Evolutionary conservation across 2,797 vertebrate genomes (phyloP).

Genomic region (Champsocephalus gunnari): DNA sequence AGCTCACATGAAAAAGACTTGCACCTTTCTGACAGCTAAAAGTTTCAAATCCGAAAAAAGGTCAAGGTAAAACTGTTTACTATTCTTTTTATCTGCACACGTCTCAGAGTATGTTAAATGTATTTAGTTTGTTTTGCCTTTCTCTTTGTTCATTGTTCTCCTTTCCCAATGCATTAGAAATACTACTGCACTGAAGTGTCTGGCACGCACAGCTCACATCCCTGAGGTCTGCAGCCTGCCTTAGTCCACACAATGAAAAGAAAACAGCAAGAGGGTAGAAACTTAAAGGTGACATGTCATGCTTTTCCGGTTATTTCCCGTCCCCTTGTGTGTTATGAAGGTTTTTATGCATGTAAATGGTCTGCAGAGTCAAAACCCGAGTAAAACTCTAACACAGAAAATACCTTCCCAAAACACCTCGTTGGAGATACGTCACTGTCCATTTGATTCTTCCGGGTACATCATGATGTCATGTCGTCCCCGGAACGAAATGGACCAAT

Average conservation of each 20-base stretch:
- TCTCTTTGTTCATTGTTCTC: background rate
- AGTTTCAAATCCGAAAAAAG: too few relatives aligned
- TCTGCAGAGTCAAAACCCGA: too few relatives aligned
- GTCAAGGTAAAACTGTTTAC: background rate
- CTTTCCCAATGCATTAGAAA: background rate
- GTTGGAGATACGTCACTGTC: too few relatives aligned
- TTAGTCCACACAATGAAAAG: background rate
- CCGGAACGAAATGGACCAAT: too few relatives aligned
- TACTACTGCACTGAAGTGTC: constrained; percentile 4
- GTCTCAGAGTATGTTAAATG: constrained; percentile 1
- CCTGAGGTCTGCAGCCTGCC: background rate
- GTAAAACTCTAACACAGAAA: too few relatives aligned
- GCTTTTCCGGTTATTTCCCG: too few relatives aligned
- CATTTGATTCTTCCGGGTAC: too few relatives aligned
- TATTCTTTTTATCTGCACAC: constrained; percentile 6
- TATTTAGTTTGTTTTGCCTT: constrained; percentile 11
- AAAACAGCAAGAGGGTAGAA: background rate
- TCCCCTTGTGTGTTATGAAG: too few relatives aligned
- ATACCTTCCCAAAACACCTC: too few relatives aligned
- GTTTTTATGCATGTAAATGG: too few relatives aligned
- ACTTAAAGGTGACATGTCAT: background rate
- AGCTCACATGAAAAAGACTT: background rate
- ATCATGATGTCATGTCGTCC: too few relatives aligned
- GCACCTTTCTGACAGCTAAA: background rate
- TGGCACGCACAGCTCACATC: constrained; percentile 2